Conservation (phyloP, 30 jellyfish, hydroid and myxozoan species). For the Rhopilema esculentum region DNA sequence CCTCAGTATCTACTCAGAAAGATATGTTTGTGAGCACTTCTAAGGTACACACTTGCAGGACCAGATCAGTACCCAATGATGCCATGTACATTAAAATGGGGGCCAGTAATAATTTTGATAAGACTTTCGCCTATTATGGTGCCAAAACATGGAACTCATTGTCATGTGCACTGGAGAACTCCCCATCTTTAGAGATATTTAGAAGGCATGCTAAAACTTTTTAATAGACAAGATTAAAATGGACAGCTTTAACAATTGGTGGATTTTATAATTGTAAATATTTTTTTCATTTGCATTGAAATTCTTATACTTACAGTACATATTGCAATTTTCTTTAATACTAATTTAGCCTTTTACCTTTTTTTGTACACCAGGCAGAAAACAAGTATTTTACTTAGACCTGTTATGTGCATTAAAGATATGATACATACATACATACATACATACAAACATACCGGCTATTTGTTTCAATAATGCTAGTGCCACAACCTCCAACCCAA, state of each 20-base stretch:
- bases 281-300: no score
- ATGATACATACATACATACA: neutral
- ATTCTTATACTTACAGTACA: no score
- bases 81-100: no score
- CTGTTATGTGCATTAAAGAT: neutral
- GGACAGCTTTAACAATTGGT: no score
- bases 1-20: no score
- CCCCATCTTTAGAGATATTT: constrained; percentile 7
- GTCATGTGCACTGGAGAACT: constrained; percentile 4
- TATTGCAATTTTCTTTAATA: no score
- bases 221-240: constrained; percentile 8
- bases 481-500: constrained; percentile 75
- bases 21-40: constrained; percentile 4
- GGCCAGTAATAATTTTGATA: neutral
- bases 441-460: constrained; percentile 65
- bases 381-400: no score
- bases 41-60: neutral
- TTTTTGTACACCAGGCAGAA: no score
- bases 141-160: constrained; percentile 35
- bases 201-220: neutral
- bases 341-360: no score
- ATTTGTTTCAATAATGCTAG: constrained; percentile 82
- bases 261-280: no score
- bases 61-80: constrained; percentile 1
- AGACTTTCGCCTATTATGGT: constrained; percentile 12